phyloP scores from a whole-genome alignment of 2,113 vertebrate species.

The Entomyzon cyanotis region DNA sequence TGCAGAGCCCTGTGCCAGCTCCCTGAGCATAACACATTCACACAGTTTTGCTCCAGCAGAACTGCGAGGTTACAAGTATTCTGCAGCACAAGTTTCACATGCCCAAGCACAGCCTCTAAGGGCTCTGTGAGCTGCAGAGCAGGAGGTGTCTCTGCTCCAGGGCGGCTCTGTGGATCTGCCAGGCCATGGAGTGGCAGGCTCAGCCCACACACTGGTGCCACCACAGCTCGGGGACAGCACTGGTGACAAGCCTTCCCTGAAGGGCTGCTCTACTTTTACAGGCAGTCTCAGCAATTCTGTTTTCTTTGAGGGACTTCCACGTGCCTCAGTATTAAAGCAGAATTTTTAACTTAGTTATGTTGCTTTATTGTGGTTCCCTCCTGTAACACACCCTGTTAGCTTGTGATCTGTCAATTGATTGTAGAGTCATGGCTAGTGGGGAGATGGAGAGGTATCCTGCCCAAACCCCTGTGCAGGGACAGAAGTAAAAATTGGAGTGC shows the following conservation, averaged over 20 bases:
- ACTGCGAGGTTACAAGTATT: not conserved
- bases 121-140: not conserved
- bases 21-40: not conserved
- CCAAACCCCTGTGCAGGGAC: not conserved
- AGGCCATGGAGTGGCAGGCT: not conserved
- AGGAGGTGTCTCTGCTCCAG: accelerated
- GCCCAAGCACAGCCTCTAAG: accelerated
- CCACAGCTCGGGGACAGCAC: accelerated
- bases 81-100: not conserved
- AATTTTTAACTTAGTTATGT: not conserved
- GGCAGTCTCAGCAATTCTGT: not conserved
- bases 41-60: not conserved
- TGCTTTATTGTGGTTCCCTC: not conserved
- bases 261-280: not conserved
- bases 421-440: not conserved
- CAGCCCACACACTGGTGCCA: accelerated
- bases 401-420: not conserved
- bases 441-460: not conserved
- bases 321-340: not conserved
- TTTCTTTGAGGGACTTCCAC: not conserved
- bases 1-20: not conserved
- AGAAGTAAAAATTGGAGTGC: not conserved
- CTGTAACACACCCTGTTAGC: accelerated
- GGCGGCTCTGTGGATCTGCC: not conserved
- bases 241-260: not conserved